Percentiles rank a stretch among this genome's conserved stretches.
phyloP scores from a whole-genome alignment of 2,888 invertebrate species.

The Drosophila vallismaia region DNA sequence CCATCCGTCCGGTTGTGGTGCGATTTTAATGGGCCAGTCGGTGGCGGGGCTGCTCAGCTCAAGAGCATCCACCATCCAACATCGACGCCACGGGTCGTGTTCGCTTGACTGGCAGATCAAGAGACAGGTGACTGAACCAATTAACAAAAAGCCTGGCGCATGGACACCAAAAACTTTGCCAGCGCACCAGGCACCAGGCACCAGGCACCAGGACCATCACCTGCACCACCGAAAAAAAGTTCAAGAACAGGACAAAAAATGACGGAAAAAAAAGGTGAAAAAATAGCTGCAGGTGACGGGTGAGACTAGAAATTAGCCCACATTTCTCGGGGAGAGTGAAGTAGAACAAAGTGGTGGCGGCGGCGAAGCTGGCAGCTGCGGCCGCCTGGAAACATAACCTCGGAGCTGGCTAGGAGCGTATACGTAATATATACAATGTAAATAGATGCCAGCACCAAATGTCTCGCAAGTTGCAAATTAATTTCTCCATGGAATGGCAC shows the following conservation, averaged over 20 bases:
- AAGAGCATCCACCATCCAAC: background rate
- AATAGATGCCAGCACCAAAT: slow-evolving; percentile 78
- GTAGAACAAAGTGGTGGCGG: background rate
- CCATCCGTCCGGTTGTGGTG: slow-evolving; percentile 37
- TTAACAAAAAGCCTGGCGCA: slow-evolving; percentile 74
- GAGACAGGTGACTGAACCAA: slow-evolving; percentile 82
- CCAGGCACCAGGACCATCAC: slow-evolving; percentile 13
- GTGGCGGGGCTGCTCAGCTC: slow-evolving; percentile 3
- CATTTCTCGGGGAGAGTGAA: slow-evolving; percentile 22
- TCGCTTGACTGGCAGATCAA: slow-evolving; percentile 78
- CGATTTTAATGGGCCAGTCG: slow-evolving; percentile 25
- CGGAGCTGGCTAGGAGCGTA: slow-evolving; percentile 51
- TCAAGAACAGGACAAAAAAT: slow-evolving; percentile 22
- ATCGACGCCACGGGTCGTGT: slow-evolving; percentile 65
- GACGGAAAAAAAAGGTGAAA: slow-evolving; percentile 55
- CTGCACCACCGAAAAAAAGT: slow-evolving; percentile 1
- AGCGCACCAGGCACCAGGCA: no score
- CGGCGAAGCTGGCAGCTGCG: slow-evolving; percentile 58
- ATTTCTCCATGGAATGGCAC: slow-evolving; percentile 79
- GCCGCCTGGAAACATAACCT: slow-evolving; percentile 53
- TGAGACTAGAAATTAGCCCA: slow-evolving; percentile 75
- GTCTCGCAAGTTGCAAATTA: slow-evolving; percentile 82
- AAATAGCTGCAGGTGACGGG: slow-evolving; percentile 73
- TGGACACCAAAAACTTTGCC: slow-evolving; percentile 54
- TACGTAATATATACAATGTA: slow-evolving; percentile 77